These are phyloP conservation scores for Falco cherrug DNA, from an alignment of 2,797 vertebrate species.

Conservation along the genomic window DNA sequence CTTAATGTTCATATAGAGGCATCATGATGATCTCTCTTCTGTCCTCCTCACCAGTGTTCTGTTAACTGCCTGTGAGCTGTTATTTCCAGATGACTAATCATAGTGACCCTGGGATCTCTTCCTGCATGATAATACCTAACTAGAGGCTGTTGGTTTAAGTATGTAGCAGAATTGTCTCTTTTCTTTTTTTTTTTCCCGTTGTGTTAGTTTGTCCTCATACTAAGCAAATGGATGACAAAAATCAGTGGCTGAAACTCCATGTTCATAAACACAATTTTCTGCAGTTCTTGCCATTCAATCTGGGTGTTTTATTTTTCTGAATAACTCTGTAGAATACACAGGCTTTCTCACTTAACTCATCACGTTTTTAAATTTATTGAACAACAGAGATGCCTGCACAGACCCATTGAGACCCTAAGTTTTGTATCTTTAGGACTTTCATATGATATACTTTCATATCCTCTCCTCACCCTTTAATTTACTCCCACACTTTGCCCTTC, in stretches of 20 bases:
- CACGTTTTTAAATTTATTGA: not conserved
- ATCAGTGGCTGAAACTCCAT: no score
- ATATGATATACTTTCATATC: not conserved
- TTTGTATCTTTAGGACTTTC: not conserved
- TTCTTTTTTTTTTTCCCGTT: not conserved
- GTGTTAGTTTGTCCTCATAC: not conserved
- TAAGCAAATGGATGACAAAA: no score
- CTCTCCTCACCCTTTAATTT: not conserved
- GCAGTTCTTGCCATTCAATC: not conserved
- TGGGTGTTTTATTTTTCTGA: not conserved
- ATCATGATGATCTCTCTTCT: not conserved
- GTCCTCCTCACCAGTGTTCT: not conserved
- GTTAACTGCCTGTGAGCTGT: not conserved
- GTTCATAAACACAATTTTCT: not conserved
- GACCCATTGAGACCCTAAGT: not conserved
- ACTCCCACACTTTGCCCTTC: not conserved
- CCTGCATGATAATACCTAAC: not conserved
- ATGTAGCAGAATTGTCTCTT: not conserved
- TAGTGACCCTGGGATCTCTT: not conserved
- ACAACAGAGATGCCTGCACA: not conserved
- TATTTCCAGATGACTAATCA: not conserved
- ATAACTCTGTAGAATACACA: not conserved
- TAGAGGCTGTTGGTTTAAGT: slow-evolving; percentile 3
- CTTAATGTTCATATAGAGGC: not conserved
- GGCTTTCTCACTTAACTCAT: not conserved